phyloP scores from a whole-genome alignment of 2,888 invertebrate species.

The Boloria euphrosyne region DNA sequence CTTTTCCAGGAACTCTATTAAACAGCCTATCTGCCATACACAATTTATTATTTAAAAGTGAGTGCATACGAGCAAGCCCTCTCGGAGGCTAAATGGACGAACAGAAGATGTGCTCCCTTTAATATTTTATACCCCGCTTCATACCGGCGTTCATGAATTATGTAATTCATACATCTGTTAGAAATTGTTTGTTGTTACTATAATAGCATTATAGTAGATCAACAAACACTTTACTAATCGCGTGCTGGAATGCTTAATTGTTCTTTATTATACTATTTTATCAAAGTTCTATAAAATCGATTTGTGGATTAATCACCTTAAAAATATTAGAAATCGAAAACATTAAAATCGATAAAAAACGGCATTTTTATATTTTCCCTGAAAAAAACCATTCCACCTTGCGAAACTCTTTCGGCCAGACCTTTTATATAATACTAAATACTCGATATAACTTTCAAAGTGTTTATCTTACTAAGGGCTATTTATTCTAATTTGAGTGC shows the following conservation, averaged over 20 bases:
- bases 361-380: no score
- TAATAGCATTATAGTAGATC: not conserved
- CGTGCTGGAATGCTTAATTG: no score
- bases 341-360: no score
- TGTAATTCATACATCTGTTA: not conserved
- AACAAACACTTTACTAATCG: not conserved
- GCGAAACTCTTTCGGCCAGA: no score
- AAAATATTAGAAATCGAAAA: no score
- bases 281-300: no score
- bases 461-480: conserved; percentile 2
- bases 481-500: conserved; percentile 6
- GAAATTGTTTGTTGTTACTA: conserved; percentile 1
- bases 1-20: conserved; percentile 23
- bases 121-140: conserved; percentile 19
- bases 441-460: not conserved
- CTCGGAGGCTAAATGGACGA: not conserved
- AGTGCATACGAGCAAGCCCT: conserved; percentile 23
- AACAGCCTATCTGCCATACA: conserved; percentile 27
- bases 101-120: conserved; percentile 16
- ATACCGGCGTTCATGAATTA: conserved; percentile 12
- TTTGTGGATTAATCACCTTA: no score
- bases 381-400: no score
- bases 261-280: no score
- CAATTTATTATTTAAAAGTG: conserved; percentile 30
- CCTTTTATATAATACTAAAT: not conserved